Percentiles rank a stretch among this genome's conserved stretches.
Conservation (phyloP, 2,113 vertebrate genomes). For the Damaliscus lunatus region DNA sequence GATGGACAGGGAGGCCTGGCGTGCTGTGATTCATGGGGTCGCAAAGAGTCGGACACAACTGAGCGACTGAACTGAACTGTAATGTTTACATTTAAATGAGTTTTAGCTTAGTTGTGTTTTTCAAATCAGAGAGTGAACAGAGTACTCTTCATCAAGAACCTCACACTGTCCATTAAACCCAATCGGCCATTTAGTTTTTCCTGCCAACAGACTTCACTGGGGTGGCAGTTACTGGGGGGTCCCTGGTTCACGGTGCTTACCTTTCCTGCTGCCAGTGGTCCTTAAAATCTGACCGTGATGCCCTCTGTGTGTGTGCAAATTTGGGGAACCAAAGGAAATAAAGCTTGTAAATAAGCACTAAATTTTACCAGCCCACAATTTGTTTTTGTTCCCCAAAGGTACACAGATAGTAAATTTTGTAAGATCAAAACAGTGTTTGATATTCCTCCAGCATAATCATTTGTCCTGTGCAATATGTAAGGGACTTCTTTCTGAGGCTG, state of each 20-base stretch:
- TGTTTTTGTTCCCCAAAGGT: slow-evolving; percentile 40
- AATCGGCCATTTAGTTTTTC: neutral
- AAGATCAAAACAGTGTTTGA: slow-evolving; percentile 33
- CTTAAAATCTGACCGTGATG: slow-evolving; percentile 54
- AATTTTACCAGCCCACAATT: slow-evolving; percentile 29
- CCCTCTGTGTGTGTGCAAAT: slow-evolving; percentile 30
- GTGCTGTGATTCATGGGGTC: too few species aligned
- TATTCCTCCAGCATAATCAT: slow-evolving; percentile 21
- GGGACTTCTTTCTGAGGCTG: slow-evolving; percentile 14
- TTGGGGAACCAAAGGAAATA: slow-evolving; percentile 54
- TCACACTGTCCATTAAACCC: neutral
- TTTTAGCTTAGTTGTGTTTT: slow-evolving; percentile 15
- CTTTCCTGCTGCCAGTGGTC: slow-evolving; percentile 43
- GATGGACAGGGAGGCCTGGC: too few species aligned
- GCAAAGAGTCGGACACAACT: too few species aligned
- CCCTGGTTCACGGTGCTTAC: neutral
- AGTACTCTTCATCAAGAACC: slow-evolving; percentile 3
- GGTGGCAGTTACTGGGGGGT: slow-evolving; percentile 56
- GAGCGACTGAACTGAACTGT: too few species aligned
- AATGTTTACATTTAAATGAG: neutral
- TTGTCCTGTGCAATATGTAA: slow-evolving; percentile 37
- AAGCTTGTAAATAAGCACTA: slow-evolving; percentile 47
- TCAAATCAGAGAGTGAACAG: slow-evolving; percentile 2
- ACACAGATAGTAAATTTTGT: slow-evolving; percentile 62
- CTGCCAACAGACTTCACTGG: neutral